Evolutionary conservation across 2,113 vertebrate genomes (phyloP), one percentile per base, ranked within the genome.

Genomic region (Menura novaehollandiae): DNA sequence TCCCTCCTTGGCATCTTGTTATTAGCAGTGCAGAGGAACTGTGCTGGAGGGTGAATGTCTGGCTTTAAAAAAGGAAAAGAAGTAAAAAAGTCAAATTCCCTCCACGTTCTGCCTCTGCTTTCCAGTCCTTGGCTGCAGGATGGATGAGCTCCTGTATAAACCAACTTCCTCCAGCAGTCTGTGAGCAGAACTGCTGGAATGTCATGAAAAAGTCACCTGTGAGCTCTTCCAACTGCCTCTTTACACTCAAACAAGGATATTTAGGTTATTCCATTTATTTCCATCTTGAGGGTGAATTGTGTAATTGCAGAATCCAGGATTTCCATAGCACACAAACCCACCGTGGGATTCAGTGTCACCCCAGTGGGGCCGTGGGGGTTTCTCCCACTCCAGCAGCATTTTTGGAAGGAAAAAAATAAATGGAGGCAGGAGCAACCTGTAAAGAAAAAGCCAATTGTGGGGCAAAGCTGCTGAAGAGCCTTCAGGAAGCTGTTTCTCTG

Each of bases 131-230:
- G 8, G 47, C 73, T 68, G 47, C 24, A 68, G 74, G 56, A 20
- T 3, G 6, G 30, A 14, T 23, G 55, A 3, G 5, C 39, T 69
- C 30, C 30, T 5, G 11, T 11, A 7, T 41, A 53, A 72, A 28
- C 46, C 46, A 19, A 33, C 21, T 59, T 74, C 20, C 14, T 24
- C 7, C 15, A 55, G 24, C 44, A 35, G 17, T 26, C 44, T 11
- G 5, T 30, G 56, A 33, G 68, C 28, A 52, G 78, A 66, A 27
- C 67, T 11, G 2, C 10, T 66, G 21, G 15, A 46, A 10, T 13
- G 11, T 41, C 15, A 52, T 37, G 58, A 9, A 46, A 76, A 47
- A 11, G 2, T 43, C 6, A 3, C 0, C 0, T 32, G 10, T 64
- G 24, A 22, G 18, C 35, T 26, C 15, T 63, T 41, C 44, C 26